Evolutionary conservation across 2,797 vertebrate genomes (phyloP), one percentile per base, ranked within the genome.

Genomic region (Chlorospingus semifuscus): DNA sequence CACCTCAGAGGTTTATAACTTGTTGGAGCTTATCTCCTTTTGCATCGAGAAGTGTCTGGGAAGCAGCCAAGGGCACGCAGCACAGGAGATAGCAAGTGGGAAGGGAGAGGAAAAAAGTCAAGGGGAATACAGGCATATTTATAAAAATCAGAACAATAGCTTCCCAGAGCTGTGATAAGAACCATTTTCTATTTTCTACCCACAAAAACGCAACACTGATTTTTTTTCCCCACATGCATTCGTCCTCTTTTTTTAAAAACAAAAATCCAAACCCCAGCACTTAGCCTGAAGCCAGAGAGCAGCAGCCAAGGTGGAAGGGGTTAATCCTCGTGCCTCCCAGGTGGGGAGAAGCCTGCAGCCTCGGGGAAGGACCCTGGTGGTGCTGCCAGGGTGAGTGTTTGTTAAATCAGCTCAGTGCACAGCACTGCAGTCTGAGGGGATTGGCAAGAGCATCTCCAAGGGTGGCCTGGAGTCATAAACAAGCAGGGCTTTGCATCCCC

Each of bases 131-230:
- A 60, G 23, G 55, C 44, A 3, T 93, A 94, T 96, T 96, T 95
- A 96, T 94, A 96, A 95, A 96, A 91, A 77, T 64, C 71, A 91
- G 90, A 96, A 96, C 96, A 96, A 96, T 97, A 70, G 92, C 32
- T 90, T 76, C 41, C 72, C 71, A 82, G 84, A 87, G 52, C 46
- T 42, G 27, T 53, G 91, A 97, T 96, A 97, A 96, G 90, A 89
- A 50, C 75, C 83, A 49, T 94, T 96, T 85, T 95, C 78, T 85
- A 61, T 94, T 96, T 86, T 96, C 74, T 82, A 61, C 76, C 74
- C 42, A 27, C 19, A 85, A 84, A 81, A 69, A 5, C 0, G 0
- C 29, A 63, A 36, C 6, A 2, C 26, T 27, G 32, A 13, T 17
- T 17, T 15, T 59, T 8, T 46, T 8, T 75, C 44, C 15, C 30